Evolutionary conservation across 2,888 invertebrate genomes (phyloP), one percentile per base, ranked within the genome.

Genomic region (Drosophila paucipuncta): DNA sequence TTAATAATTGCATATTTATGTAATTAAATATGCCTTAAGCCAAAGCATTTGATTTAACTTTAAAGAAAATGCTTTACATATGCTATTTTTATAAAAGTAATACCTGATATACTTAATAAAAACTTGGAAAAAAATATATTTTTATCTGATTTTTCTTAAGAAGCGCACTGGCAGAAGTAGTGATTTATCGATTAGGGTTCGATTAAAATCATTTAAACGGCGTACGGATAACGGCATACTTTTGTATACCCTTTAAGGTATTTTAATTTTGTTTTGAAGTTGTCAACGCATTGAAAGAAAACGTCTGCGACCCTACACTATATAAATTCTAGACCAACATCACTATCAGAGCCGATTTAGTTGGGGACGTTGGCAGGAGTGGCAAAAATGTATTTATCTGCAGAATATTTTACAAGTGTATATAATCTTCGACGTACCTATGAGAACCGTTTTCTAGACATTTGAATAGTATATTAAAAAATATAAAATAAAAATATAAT

Each of bases 1-100:
- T 53, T 55, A 31, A 55, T 25, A 43, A 43, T 9, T 16, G 30
- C 35, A 16, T 35, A 41, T 13, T 13, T 28, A 33, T 25, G 13
- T 31, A 22, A 25, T 28, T 25, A 39, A 6, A 4, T 41, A 30
- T 13, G n/a, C 33, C 37, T 68, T 61, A 68, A 71, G 59, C 33
- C 31, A 33, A 43, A 62, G 22, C 30, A 39, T 54, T 52, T 66
- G 0, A 22, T 33, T 59, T 37, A 55, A 7, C 18, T 37, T 39
- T 30, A 9, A 18, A 53, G n/a, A 28, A 47, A 1, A 50, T 50
- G 50, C 33, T 53, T 54, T 22, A 63, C 28, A 57, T 37, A 55
- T 63, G 55, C 2, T 43, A 9, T 3, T 28, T 35, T 22, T 10
- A 43, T 3, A 43, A 22, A 18, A 59, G 10, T 4, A 16, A 25